Base-by-base conservation (phyloP, 2,797 vertebrate genomes). In the Silurus aristotelis region DNA sequence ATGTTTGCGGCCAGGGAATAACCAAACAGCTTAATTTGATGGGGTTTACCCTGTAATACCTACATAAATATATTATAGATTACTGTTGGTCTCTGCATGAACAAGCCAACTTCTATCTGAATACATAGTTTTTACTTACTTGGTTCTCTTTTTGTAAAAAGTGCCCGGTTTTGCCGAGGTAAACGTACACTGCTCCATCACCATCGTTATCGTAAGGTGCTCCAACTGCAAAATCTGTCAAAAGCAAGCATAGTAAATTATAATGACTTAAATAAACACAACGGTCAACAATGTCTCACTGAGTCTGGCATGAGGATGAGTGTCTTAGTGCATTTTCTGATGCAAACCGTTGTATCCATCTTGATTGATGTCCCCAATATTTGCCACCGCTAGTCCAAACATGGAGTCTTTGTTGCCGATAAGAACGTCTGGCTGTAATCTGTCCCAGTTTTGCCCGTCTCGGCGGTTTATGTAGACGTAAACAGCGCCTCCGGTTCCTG, bases 331-430 rank as follows among this genome's bases (percentile, higher is more conserved):
- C 13, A 64, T 10, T 55, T 66, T 27, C 8, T 55, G 38, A 66
- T 66, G 15, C 85, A 90, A 89, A 98, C 98, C 98, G 91, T 95
- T 93, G 67, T 95, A 97, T 64, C 96, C 95, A 0, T 99, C 98
- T 89, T 96, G 96, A 93, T 98, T 97, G 86, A 98, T 0, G 58
- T 99, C 98, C 13, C 97, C 97, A 25, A 97, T 92, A 52, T 96
- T 97, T 91, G 96, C 96, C 60, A 99, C 97, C 0, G 96, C 94
- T 8, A 97, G 93, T 60, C 98, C 97, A 85, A 99, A 99, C 97
- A 99, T 97, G 52, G 97, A 99, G 82, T 96, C 95, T 20, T 92
- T 94, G 6, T 90, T 94, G 87, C 97, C 98, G 2, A 93, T 92
- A 6, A 99, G 92, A 87, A 93, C 93, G 22, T 95, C 82, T 2